Evolutionary conservation across 2,888 invertebrate genomes (phyloP), one percentile per base, ranked within the genome.

Genomic region (Cerastis leucographa): DNA sequence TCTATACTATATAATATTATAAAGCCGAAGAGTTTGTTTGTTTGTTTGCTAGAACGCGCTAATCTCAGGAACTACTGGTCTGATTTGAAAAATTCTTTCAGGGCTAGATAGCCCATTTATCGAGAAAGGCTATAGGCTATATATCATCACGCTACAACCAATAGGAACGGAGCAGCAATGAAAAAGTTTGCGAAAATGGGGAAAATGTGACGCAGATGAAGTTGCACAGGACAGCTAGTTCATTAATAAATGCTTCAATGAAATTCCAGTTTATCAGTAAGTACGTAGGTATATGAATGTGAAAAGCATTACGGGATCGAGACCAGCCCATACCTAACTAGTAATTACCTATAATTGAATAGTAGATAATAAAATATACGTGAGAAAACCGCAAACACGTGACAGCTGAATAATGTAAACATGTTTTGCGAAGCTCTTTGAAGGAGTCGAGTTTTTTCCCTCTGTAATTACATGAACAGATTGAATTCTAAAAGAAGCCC

Each of bases 381-480:
- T 17, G 22, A 25, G 22, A 40, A 35, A 76, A 78, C 69, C 78
- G 12, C 64, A 75, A 62, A 68, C 77, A 54, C 44, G 62, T 76
- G 76, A 70, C 7, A 17, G 8, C 12, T 46, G 46, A 29, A 44
- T 59, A 29, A 6, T 54, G 35, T 4, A 29, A 42, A 42, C 22
- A 12, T n/a, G 42, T 54, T 72, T 51, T 69, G n/a, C 29, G 2
- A 17, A 25, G 6, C 51, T 68, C 22, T 49, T 46, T 71, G 66
- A 35, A 59, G 8, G 29, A 61, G 59, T 19, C 4, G 29, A 29
- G 29, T 19, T 19, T 61, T 2, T 66, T 46, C 12, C 19, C 17
- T 25, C 25, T 42, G 11, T 6, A 14, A 25, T 56, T 14, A 56
- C 17, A 29, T 7, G 25, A 56, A 59, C 29, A 29, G 29, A 59